Evolutionary conservation across 92 coral and sea anemone genomes (phyloP).

Genomic region (Porites divaricata): DNA sequence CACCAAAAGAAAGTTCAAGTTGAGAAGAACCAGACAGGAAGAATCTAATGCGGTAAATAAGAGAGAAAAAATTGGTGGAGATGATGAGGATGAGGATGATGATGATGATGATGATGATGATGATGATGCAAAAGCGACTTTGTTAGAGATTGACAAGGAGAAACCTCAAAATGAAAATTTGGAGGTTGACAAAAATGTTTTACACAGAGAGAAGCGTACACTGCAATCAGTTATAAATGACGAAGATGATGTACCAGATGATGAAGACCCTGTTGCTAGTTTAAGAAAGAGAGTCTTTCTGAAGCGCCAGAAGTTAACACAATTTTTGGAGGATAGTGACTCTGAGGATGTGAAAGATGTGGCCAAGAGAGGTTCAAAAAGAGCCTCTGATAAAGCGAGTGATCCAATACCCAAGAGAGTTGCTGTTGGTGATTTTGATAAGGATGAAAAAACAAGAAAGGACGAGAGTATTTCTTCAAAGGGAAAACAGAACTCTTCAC

Average conservation of each 20-base stretch:
- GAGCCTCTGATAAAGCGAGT: neutral
- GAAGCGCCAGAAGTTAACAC: constrained; percentile 21
- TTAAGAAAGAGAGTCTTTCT: neutral
- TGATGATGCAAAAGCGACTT: neutral
- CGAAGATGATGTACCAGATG: constrained; percentile 27
- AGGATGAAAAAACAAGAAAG: neutral
- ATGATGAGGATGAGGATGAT: neutral
- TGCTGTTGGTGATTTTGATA: constrained; percentile 1
- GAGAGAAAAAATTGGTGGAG: neutral
- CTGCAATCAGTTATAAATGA: neutral
- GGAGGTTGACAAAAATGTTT: neutral
- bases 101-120: neutral
- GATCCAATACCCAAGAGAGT: constrained; percentile 36
- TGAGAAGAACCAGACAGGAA: constrained; percentile 19
- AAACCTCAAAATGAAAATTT: neutral
- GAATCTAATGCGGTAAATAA: neutral
- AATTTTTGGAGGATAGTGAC: constrained; percentile 1
- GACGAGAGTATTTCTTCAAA: neutral
- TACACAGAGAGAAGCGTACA: constrained; percentile 24
- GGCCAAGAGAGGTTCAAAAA: constrained; percentile 5
- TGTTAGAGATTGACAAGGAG: neutral
- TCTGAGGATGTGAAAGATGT: constrained; percentile 1
- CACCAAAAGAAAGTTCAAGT: constrained; percentile 2
- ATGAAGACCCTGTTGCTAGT: constrained; percentile 1
- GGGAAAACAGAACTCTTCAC: neutral